Evolutionary conservation across 2,797 vertebrate genomes (phyloP), one percentile per base, ranked within the genome.

Genomic region (Micromesistius poutassou): DNA sequence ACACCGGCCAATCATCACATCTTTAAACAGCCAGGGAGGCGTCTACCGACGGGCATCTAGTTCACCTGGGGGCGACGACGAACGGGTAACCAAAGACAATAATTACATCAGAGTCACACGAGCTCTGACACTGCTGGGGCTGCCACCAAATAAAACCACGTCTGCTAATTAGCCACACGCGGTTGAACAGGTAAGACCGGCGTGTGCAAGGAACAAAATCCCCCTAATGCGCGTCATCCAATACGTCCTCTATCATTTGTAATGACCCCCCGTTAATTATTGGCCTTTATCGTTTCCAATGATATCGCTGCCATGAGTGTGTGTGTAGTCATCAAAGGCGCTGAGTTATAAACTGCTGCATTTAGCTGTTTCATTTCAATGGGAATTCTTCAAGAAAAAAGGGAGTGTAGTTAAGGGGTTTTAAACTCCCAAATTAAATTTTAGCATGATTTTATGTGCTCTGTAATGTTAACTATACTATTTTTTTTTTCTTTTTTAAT

Each of bases 31-130:
- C 46, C 46, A 50, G 42, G 42, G 12, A 46, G 12, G 42, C 42
- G 7, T 38, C 36, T 38, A 19, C 13, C 35, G 30, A 35, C 66
- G 14, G 62, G 22, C 25, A 12, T 78, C 50, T 77, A 78, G 80
- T 79, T 78, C 50, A 30, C 30, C 66, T 76, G 78, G 22, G 22
- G 46, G 46, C 77, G 77, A 80, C 82, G 74, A 78, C 31, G 14
- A 76, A 50, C 70, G 66, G 1, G 79, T 82, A 74, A 87, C 77
- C 36, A 76, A 77, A 90, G 76, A 77, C 16, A n/a, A 78, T 84
- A 88, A 87, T 89, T 79, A 88, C 81, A 80, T 77, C 72, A 81
- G 76, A 78, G 82, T 77, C 78, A 86, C 76, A 74, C 68, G 87
- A 87, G 87, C 83, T 75, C 76, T 78, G 42, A n/a, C 81, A 80